Evolutionary conservation across 2,797 vertebrate species (phyloP).

Genomic region (Pygocentrus nattereri): DNA sequence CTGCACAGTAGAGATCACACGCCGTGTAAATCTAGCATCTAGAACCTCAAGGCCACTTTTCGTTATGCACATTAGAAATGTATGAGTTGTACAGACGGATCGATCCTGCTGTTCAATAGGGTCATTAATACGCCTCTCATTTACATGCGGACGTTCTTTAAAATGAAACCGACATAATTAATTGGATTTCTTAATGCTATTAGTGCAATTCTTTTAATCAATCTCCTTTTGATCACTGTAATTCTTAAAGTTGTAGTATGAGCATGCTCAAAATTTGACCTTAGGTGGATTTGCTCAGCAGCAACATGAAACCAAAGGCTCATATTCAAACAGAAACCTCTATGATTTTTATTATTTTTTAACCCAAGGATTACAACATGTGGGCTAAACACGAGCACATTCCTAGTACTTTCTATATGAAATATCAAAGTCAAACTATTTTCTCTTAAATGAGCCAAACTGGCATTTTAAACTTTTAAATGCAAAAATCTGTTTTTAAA

Average conservation of each 20-base stretch:
- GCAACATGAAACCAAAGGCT: constrained; percentile 12
- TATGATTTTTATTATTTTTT: background rate
- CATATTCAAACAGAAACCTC: background rate
- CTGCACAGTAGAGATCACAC: constrained; percentile 25
- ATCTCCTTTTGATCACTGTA: constrained; percentile 1
- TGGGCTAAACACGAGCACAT: too few relatives aligned
- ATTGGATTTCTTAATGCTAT: constrained; percentile 49
- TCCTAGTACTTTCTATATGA: too few relatives aligned
- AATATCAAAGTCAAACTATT: too few relatives aligned
- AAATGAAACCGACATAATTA: constrained; percentile 38
- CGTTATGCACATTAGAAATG: background rate
- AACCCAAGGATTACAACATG: too few relatives aligned
- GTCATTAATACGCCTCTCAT: constrained; percentile 52
- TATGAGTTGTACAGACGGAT: constrained; percentile 17
- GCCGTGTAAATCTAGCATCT: background rate
- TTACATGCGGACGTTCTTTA: constrained; percentile 36
- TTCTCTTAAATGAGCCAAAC: too few relatives aligned
- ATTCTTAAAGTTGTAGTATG: background rate
- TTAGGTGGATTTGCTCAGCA: background rate
- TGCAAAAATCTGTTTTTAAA: too few relatives aligned
- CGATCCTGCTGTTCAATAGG: constrained; percentile 46
- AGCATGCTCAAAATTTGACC: background rate
- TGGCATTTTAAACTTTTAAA: too few relatives aligned
- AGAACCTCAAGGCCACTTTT: constrained; percentile 13
- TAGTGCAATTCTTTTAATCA: constrained; percentile 43